Evolutionary conservation across 1,140 invertebrate genomes (phyloP), one percentile per base, ranked within the genome.

Genomic region (Coboldia fuscipes): DNA sequence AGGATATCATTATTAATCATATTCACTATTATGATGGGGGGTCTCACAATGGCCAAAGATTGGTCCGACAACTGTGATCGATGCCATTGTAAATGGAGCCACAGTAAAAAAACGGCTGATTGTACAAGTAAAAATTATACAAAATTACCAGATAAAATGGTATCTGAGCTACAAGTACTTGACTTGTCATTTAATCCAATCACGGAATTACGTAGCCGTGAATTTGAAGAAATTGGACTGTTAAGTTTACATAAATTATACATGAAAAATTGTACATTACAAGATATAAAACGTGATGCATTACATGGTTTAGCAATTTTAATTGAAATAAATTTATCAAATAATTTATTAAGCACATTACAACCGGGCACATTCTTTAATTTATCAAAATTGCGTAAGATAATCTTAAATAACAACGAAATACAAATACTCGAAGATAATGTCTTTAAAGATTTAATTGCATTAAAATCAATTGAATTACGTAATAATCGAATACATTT

Each of bases 271-370:
- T 83, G 79, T 47, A 66, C 67, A 34, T 65, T 90, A 6, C 58
- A 67, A 37, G 58, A 61, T 4, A 61, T 90, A 6, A 61, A 81
- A 40, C 64, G 66, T 17, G 65, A 70, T 35, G 77, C 81, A 1
- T 77, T 90, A 42, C 67, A 63, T 35, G 71, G 71, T 2, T 60
- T 90, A 13, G 63, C 64, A 29, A 75, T 85, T 36, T 61, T 90
- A 27, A 80, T 86, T 21, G 81, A 89, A 52, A 57, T 92, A 21
- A 81, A 92, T 49, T 54, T 90, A 29, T 81, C 80, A 1, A 62
- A 65, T 37, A 92, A 92, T 47, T 58, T 62, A 2, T 69, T 92
- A 4, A 60, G 58, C 20, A 64, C 59, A 2, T 51, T 90, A 8
- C 61, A 77, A 30, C 65, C 70, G 0, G 68, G 70, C 12, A 75